Evolutionary conservation across 2,113 vertebrate genomes (phyloP), one percentile per base, ranked within the genome.

Genomic region (Stigmatopora nigra): DNA sequence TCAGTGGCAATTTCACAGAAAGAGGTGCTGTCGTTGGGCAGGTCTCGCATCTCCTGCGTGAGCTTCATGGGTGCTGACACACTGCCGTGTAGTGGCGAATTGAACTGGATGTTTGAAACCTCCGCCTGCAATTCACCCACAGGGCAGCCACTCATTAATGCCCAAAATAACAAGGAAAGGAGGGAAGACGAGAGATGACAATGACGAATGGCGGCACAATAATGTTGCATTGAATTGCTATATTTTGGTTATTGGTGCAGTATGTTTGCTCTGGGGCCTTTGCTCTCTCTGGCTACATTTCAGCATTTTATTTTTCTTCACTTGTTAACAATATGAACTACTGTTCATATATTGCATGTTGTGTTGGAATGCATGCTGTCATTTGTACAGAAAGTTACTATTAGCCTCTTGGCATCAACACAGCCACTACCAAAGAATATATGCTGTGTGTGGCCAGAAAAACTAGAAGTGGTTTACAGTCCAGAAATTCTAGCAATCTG

Each of bases 41-140:
- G 78, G 58, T 71, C 70, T 71, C 75, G 76, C 75, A 64, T 84
- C 70, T 56, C 68, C 48, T 2, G 35, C 55, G 63, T 86, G 88
- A 86, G 86, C 71, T 66, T 88, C 79, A 89, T 84, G 52, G 74
- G 62, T 59, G 69, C 75, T 78, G 87, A 89, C 87, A 81, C 70
- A 68, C 78, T 79, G 75, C 72, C 35, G 70, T 81, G 80, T 85
- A 72, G 68, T 56, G 7, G 67, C 55, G 72, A 87, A 85, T 85
- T 71, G 78, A 70, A 80, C 77, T 84, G 85, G 86, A 89, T 84
- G 85, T 86, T 75, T 84, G 72, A 82, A 65, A 70, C 73, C 70
- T 45, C 61, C 60, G 84, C 69, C 64, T 84, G 72, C 57, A 49
- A 86, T 85, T 82, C 22, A 57, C 81, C 87, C 81, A 80, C 58